Evolutionary conservation across 2,113 vertebrate species (phyloP), one percentile per base, ranked within the genome.

Genomic region (Paratilapia polleni): DNA sequence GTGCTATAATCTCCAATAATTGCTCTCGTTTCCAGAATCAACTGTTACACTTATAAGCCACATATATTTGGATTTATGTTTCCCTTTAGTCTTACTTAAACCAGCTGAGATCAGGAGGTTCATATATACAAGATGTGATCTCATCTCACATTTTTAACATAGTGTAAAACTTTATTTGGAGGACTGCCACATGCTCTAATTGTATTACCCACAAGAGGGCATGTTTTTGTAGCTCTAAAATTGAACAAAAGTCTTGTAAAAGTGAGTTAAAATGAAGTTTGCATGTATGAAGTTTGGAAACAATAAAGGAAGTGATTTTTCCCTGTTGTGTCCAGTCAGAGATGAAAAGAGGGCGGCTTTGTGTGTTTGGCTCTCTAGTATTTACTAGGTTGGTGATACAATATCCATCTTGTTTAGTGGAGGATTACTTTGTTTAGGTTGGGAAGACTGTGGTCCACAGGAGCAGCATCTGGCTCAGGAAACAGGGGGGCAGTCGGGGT

Each of bases 391-490:
- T 77, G 90, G 83, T 90, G 93, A 95, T 93, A 94, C 94, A 95
- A 94, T 94, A 94, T 94, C 94, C 92, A 93, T 94, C 92, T 94
- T 95, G 94, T 94, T 94, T 93, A 93, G 92, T 88, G 92, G 92
- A 94, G 94, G 93, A 93, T 95, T 94, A 94, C 92, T 93, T 94
- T 95, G 92, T 94, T 94, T 95, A 93, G 92, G 79, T 94, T 94
- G 84, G 88, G 89, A 90, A 86, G 90, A 78, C 75, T 70, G 87
- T 88, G 85, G 91, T 94, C 93, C 92, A 94, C 93, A 92, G 93
- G 91, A 94, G 94, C 93, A 89, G 91, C 94, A 93, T 93, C 94
- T 95, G 94, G 91, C 81, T 92, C 92, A 94, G 94, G 94, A 94
- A 95, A 90, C 82, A 43, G 74, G 91, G 89, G 93, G 91, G 89